Percentiles rank a stretch among this genome's conserved stretches.
phyloP scores from a whole-genome alignment of 2,113 vertebrate genomes.

The Motacilla tschutschensis region DNA sequence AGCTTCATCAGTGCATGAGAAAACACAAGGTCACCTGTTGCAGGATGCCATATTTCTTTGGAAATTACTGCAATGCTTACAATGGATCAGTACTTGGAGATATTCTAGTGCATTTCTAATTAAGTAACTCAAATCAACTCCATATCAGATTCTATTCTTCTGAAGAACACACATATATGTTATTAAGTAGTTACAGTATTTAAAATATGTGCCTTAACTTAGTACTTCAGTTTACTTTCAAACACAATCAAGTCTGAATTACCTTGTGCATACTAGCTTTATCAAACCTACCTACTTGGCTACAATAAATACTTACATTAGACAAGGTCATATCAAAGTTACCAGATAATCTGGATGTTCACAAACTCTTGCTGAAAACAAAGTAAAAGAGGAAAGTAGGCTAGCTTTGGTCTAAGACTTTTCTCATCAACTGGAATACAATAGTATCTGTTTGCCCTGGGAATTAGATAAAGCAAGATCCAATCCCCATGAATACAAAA shows the following conservation, averaged over 20 bases:
- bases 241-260: not conserved
- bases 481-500: not conserved
- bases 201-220: not conserved
- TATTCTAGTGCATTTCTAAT: not conserved
- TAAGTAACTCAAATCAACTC: not conserved
- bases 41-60: not conserved
- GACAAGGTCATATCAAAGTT: not conserved
- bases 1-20: not conserved
- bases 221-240: not conserved
- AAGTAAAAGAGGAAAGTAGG: not conserved
- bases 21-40: not conserved
- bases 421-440: not conserved
- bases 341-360: not conserved
- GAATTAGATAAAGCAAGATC: constrained; percentile 30
- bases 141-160: not conserved
- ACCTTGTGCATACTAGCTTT: not conserved
- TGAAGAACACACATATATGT: not conserved
- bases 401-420: not conserved
- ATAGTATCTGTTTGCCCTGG: not conserved
- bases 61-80: not conserved
- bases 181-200: not conserved
- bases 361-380: not conserved
- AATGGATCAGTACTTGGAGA: not conserved
- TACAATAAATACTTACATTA: not conserved
- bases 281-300: not conserved